Conservation (phyloP, 1,140 invertebrate genomes). For the Brachionus rotundiformis region DNA sequence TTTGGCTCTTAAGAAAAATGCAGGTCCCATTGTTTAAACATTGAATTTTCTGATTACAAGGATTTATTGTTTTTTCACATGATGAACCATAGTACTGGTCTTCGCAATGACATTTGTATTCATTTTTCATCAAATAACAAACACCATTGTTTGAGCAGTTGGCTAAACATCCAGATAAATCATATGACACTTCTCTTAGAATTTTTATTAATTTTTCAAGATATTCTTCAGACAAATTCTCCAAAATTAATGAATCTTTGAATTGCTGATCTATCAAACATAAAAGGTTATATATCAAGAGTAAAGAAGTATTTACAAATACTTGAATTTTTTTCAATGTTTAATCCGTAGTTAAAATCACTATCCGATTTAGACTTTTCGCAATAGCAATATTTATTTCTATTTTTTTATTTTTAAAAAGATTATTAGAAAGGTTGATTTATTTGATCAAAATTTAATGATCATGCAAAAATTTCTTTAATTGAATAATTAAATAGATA, state of each 20-base stretch:
- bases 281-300: too few relatives aligned
- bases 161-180: neutral
- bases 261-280: neutral
- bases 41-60: neutral
- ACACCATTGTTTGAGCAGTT: constrained; percentile 4
- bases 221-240: neutral
- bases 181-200: neutral
- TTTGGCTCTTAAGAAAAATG: neutral
- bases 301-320: too few relatives aligned
- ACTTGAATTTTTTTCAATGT: too few relatives aligned
- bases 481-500: too few relatives aligned
- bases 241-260: neutral
- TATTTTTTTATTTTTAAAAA: too few relatives aligned
- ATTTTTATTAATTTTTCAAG: neutral
- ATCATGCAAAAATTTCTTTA: too few relatives aligned
- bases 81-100: neutral
- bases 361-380: too few relatives aligned
- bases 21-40: constrained; percentile 20
- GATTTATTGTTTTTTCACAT: neutral
- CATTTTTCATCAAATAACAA: neutral
- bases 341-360: neutral
- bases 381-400: too few relatives aligned
- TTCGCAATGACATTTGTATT: neutral
- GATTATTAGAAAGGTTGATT: too few relatives aligned
- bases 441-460: too few relatives aligned